phyloP scores from a whole-genome alignment of 2,113 vertebrate species.

The Hemiprocne comata region DNA sequence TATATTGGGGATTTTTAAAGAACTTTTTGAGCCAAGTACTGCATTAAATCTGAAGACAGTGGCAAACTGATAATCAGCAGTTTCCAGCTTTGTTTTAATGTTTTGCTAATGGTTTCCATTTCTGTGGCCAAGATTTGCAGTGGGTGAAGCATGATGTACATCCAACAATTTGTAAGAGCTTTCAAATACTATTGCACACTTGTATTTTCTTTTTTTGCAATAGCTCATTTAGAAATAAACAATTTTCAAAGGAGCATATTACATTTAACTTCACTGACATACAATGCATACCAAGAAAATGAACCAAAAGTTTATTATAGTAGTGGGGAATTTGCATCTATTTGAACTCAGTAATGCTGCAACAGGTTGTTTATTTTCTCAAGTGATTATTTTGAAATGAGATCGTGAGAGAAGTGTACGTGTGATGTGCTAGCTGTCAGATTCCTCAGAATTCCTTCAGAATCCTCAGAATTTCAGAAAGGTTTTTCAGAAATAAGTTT shows the following conservation, averaged over 20 bases:
- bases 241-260: constrained; percentile 36
- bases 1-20: constrained; percentile 74
- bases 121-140: constrained; percentile 60
- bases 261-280: constrained; percentile 2
- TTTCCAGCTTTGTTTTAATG: constrained; percentile 62
- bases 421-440: not conserved
- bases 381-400: not conserved
- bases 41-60: constrained; percentile 81
- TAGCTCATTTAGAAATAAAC: constrained; percentile 62
- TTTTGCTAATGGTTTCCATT: constrained; percentile 64
- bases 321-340: constrained; percentile 26
- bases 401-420: not conserved
- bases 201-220: not conserved
- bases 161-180: constrained; percentile 36
- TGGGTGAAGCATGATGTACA: constrained; percentile 52
- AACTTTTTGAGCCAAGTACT: constrained; percentile 74
- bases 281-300: not conserved
- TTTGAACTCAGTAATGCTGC: not conserved
- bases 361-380: constrained; percentile 32
- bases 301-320: not conserved
- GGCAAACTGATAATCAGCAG: constrained; percentile 72
- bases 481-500: not conserved
- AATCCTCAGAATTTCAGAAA: not conserved
- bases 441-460: not conserved
- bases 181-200: constrained; percentile 51